Evolutionary conservation across 2,797 vertebrate species (phyloP), one percentile per base, ranked within the genome.

Genomic region (Bucorvus abyssinicus): DNA sequence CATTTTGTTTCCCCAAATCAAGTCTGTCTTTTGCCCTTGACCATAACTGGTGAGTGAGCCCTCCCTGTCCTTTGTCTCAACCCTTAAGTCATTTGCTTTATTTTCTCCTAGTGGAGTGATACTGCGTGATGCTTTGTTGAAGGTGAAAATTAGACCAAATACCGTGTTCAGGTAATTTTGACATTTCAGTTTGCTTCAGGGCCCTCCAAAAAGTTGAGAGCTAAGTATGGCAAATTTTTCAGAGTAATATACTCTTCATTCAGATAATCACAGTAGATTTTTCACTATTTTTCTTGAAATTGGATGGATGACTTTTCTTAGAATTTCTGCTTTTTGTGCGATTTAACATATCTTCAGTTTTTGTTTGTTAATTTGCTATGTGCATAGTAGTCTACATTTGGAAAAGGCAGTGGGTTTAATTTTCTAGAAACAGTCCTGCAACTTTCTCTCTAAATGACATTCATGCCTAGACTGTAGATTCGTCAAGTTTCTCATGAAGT

Each of bases 271-370:
- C 11, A 38, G 22, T 21, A 60, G 2, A 30, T 80, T 75, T 93
- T 88, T 74, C 42, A 56, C 1, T 36, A 7, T 86, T 86, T 93
- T 77, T 5, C 11, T 85, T 79, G 5, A 84, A 70, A 74, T 38
- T 27, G 3, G 60, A 74, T 77, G 9, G 0, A 0, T 52, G 19
- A 36, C 4, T 1, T 80, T 61, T 68, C n/a, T 40, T 82, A 42
- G 32, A 87, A 64, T 69, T 73, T 79, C 60, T 77, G 4, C 5
- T 81, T 81, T 14, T 55, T 18, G 13, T 47, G 19, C 16, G 56
- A 15, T 77, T 84, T 90, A 29, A 56, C 73, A 69, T 38, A 21
- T 92, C 2, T 42, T 59, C n/a, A 6, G 2, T 7, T 92, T 61
- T 79, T 45, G 57, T 14, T 49, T 83, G 44, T 36, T 65, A 73